These are phyloP conservation scores for Protobothrops flavoviridis DNA, from an alignment of 2,113 vertebrate genomes.

Conservation along the genomic window DNA sequence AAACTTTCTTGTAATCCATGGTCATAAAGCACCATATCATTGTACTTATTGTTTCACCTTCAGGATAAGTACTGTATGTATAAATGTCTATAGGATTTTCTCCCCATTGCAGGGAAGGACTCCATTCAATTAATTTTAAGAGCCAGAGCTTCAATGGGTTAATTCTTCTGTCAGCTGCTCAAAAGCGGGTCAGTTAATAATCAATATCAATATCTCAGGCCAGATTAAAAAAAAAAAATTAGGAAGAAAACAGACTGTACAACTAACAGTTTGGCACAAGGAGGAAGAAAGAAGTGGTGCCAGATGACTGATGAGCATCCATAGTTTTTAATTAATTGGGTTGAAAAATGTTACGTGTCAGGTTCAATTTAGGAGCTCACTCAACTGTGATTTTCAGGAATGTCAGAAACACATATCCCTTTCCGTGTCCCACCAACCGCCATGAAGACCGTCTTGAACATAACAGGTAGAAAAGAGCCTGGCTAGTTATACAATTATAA, in stretches of 20 bases:
- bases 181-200: conserved; percentile 57
- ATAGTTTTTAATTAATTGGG: conserved; percentile 70
- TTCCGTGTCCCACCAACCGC: conserved; percentile 53
- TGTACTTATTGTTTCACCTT: neutral
- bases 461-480: neutral
- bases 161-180: conserved; percentile 50
- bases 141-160: conserved; percentile 27
- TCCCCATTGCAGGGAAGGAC: neutral
- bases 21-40: neutral
- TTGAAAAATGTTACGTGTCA: conserved; percentile 63
- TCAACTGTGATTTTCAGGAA: conserved; percentile 54
- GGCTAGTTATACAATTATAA: neutral
- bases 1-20: neutral
- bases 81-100: neutral
- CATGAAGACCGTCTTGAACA: conserved; percentile 10
- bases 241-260: conserved; percentile 41
- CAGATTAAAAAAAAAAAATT: conserved; percentile 27
- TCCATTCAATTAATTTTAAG: fast-evolving
- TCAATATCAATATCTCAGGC: conserved; percentile 52
- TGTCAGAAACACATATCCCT: conserved; percentile 4
- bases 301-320: conserved; percentile 65
- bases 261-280: conserved; percentile 66
- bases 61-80: too few species aligned
- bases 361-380: conserved; percentile 53
- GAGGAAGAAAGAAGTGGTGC: conserved; percentile 54